These are phyloP conservation scores for Sebastes fasciatus DNA, from an alignment of 2,113 vertebrate species.

Conservation along the genomic window DNA sequence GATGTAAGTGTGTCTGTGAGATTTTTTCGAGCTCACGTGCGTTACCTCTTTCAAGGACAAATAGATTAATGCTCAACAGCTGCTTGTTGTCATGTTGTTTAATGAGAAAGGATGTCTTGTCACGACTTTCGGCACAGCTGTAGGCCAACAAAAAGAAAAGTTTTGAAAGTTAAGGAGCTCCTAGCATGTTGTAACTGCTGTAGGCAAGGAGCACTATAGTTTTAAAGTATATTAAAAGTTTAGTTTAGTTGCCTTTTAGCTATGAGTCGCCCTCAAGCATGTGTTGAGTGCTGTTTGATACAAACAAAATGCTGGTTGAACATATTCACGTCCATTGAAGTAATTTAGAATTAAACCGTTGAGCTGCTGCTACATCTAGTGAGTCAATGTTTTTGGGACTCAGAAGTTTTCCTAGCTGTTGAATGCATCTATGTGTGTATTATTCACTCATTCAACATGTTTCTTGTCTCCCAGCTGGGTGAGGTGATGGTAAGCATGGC, in stretches of 20 bases:
- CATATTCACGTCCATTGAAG: not conserved
- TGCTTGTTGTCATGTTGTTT: slow-evolving; percentile 39
- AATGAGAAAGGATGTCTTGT: slow-evolving; percentile 34
- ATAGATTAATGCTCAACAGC: slow-evolving; percentile 32
- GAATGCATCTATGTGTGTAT: not conserved
- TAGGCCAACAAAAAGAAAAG: not conserved
- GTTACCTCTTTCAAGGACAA: not conserved
- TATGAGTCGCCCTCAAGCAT: slow-evolving; percentile 9
- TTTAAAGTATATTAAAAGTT: slow-evolving; percentile 19
- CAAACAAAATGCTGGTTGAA: slow-evolving; percentile 29
- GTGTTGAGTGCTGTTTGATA: slow-evolving; percentile 11
- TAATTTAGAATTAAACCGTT: not conserved
- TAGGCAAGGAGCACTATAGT: not conserved
- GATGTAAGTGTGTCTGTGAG: slow-evolving; percentile 83
- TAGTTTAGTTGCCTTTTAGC: not conserved
- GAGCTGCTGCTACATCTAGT: not conserved
- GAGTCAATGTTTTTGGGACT: not conserved
- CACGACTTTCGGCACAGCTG: slow-evolving; percentile 28
- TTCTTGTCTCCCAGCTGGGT: slow-evolving; percentile 85
- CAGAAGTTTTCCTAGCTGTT: not conserved
- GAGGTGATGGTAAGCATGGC: slow-evolving; percentile 97
- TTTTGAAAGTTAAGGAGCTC: slow-evolving; percentile 11
- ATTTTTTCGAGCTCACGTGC: not conserved
- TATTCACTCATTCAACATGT: not conserved
- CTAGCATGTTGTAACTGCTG: slow-evolving; percentile 1